Conservation (phyloP, 1,140 invertebrate species). For the Probaryconus sp. region DNA sequence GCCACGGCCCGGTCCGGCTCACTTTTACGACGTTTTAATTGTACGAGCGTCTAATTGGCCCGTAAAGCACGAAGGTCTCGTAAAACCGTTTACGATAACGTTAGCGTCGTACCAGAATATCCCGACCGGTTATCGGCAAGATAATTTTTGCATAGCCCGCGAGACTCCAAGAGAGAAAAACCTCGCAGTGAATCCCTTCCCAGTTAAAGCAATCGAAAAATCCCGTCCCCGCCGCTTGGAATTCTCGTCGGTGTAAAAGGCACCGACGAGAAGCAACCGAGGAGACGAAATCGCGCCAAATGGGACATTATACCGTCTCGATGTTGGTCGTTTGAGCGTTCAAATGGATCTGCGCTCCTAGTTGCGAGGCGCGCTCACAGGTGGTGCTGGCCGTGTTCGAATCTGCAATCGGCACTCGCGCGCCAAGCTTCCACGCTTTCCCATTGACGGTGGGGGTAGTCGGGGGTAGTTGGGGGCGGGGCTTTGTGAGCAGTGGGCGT, state of each 20-base stretch:
- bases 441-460: constrained; percentile 30
- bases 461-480: constrained; percentile 68
- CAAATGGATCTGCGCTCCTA: constrained; percentile 74
- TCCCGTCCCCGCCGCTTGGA: background rate
- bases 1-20: constrained; percentile 49
- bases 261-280: constrained; percentile 1
- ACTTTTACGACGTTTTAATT: constrained; percentile 77
- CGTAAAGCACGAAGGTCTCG: constrained; percentile 70
- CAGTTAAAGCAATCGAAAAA: too few species aligned
- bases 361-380: constrained; percentile 68
- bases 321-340: constrained; percentile 77
- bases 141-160: constrained; percentile 28
- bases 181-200: too few species aligned
- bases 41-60: constrained; percentile 73
- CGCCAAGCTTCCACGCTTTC: constrained; percentile 33
- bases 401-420: constrained; percentile 29
- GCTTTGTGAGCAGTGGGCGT: constrained; percentile 72
- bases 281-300: constrained; percentile 44
- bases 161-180: background rate
- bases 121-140: constrained; percentile 55
- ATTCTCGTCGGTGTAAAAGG: background rate
- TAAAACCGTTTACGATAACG: constrained; percentile 72
- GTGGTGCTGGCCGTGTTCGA: constrained; percentile 70
- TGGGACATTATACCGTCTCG: constrained; percentile 60
- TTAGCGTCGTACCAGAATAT: constrained; percentile 32